phyloP scores from a whole-genome alignment of 2,888 invertebrate genomes.

The Limulus polyphemus region DNA sequence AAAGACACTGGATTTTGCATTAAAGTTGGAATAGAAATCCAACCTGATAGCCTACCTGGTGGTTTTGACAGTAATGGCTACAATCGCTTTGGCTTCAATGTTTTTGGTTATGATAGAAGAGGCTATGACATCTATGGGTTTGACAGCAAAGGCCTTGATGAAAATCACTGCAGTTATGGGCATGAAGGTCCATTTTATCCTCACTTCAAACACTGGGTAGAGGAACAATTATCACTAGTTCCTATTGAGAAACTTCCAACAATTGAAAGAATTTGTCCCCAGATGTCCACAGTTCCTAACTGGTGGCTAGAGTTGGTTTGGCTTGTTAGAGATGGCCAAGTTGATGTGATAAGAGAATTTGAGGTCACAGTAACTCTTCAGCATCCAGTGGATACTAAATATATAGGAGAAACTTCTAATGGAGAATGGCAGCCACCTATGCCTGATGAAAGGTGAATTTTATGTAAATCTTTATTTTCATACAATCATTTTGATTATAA shows the following conservation, averaged over 20 bases:
- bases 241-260: constrained; percentile 26
- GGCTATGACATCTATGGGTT: constrained; percentile 35
- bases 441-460: constrained; percentile 32
- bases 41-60: constrained; percentile 27
- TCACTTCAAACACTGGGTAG: constrained; percentile 29
- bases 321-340: constrained; percentile 8
- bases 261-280: constrained; percentile 9
- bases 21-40: constrained; percentile 24
- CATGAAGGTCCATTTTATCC: constrained; percentile 33
- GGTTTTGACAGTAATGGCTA: constrained; percentile 32
- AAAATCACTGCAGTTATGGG: constrained; percentile 31
- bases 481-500: too few relatives aligned
- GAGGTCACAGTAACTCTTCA: background rate
- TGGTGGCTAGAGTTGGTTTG: constrained; percentile 18
- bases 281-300: constrained; percentile 6
- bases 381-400: background rate
- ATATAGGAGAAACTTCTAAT: constrained; percentile 20
- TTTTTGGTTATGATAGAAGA: constrained; percentile 31
- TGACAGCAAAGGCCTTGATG: constrained; percentile 31
- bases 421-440: constrained; percentile 30
- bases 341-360: background rate
- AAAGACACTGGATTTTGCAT: constrained; percentile 31
- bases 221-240: constrained; percentile 27
- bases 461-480: background rate
- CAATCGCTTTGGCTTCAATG: constrained; percentile 26